phyloP scores from a whole-genome alignment of 2,888 invertebrate genomes.

The Agriotes lineatus region DNA sequence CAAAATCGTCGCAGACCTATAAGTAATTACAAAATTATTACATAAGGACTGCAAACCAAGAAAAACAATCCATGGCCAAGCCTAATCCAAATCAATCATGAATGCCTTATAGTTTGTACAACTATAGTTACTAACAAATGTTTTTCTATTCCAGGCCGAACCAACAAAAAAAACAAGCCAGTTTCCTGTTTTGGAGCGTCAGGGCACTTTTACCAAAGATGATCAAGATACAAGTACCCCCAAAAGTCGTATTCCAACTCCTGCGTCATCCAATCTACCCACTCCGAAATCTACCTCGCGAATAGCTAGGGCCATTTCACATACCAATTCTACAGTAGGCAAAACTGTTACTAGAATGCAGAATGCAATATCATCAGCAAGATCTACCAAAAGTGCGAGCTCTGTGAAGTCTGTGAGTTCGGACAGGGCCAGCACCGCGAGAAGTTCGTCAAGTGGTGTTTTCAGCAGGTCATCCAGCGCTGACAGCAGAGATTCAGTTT shows the following conservation, averaged over 20 bases:
- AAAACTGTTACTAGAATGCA: slow-evolving; percentile 60
- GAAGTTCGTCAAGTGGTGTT: slow-evolving; percentile 46
- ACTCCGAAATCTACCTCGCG: slow-evolving; percentile 58
- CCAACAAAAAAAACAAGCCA: slow-evolving; percentile 25
- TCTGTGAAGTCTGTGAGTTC: slow-evolving; percentile 57
- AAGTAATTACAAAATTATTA: too few species aligned
- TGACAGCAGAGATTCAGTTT: slow-evolving; percentile 59
- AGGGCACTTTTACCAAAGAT: slow-evolving; percentile 94
- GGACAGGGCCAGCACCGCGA: slow-evolving; percentile 52
- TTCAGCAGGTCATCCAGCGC: slow-evolving; percentile 64
- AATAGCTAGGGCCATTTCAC: slow-evolving; percentile 60
- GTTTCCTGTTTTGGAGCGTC: slow-evolving; percentile 76
- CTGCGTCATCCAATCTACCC: slow-evolving; percentile 51
- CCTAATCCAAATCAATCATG: too few species aligned
- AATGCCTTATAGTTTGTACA: too few species aligned
- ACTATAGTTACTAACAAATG: too few species aligned
- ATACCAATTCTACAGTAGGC: slow-evolving; percentile 59
- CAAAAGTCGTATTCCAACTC: slow-evolving; percentile 48
- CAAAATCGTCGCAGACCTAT: too few species aligned
- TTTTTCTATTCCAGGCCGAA: too few species aligned
- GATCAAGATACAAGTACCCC: slow-evolving; percentile 67
- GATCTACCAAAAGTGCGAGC: slow-evolving; percentile 50
- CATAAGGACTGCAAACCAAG: too few species aligned
- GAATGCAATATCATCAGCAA: slow-evolving; percentile 61
- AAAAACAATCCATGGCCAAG: too few species aligned